Base-by-base conservation (phyloP, 2,888 invertebrate species). In the Piscicola geometra region DNA sequence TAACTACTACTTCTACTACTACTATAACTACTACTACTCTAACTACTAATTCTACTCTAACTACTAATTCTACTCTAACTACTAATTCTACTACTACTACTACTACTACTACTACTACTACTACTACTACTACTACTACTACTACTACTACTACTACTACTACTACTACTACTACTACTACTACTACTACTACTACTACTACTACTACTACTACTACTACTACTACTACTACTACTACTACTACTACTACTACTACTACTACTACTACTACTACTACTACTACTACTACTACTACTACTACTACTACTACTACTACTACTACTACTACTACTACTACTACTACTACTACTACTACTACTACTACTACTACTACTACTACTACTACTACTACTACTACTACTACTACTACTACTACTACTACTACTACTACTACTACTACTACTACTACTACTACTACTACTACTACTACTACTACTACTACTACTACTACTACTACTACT, bases 1-100 rank as follows among this genome's bases (percentile, higher is more conserved):
- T 47, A 41, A 71, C 71, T 12, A 41, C 71, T 28, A 5, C 71
- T 28, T 28, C 87, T n/a, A n/a, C n/a, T n/a, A n/a, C n/a, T n/a
- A n/a, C n/a, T n/a, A n/a, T n/a, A n/a, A n/a, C n/a, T n/a, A n/a
- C n/a, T n/a, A n/a, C n/a, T n/a, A n/a, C n/a, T n/a, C n/a, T n/a
- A n/a, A n/a, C n/a, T n/a, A n/a, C n/a, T n/a, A n/a, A n/a, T n/a
- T n/a, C n/a, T n/a, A n/a, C n/a, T n/a, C n/a, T n/a, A n/a, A n/a
- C n/a, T n/a, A n/a, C n/a, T n/a, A n/a, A n/a, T n/a, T n/a, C n/a
- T n/a, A n/a, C 25, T 9, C 21, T 47, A 15, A 21, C 12, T 69
- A 28, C 12, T 69, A 28, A 9, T 69, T 25, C n/a, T 28, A 28
- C 12, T 69, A 69, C 12, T 69, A 28, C 12, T 69, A 69, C 12